Evolutionary conservation across 2,113 vertebrate genomes (phyloP).

Genomic region (Rhizomys pruinosus): DNA sequence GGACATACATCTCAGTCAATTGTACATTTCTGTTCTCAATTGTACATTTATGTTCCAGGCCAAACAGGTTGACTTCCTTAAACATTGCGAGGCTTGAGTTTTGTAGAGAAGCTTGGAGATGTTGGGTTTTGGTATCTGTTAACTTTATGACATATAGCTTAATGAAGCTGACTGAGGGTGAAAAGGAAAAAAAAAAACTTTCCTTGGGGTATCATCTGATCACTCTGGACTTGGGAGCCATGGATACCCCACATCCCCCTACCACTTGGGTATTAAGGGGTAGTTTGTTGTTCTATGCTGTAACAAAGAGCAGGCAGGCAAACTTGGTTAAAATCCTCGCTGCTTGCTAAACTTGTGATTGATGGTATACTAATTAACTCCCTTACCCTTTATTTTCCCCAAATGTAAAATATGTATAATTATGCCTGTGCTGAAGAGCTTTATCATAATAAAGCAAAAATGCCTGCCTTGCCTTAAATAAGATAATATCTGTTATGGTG

Average conservation of each 20-base stretch:
- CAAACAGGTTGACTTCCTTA: neutral
- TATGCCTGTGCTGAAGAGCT: conserved; percentile 19
- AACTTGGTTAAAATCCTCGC: conserved; percentile 15
- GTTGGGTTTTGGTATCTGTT: neutral
- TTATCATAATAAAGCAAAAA: conserved; percentile 41
- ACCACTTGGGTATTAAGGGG: neutral
- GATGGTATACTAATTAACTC: conserved; percentile 48
- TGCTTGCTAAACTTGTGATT: conserved; percentile 45
- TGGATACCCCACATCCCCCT: neutral
- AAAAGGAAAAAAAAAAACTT: neutral
- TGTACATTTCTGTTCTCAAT: neutral
- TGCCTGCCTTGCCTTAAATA: conserved; percentile 44
- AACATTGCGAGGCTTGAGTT: neutral
- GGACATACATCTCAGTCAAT: neutral
- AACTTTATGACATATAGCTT: neutral
- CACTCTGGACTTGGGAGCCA: neutral
- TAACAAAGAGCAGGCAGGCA: neutral
- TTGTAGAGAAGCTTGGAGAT: neutral
- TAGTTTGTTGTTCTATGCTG: neutral
- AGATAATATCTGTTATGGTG: neutral
- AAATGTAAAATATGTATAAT: conserved; percentile 49
- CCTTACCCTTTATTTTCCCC: conserved; percentile 39
- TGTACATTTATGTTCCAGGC: neutral
- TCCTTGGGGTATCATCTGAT: neutral
- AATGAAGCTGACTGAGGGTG: neutral